A percentile compares a stretch with the other conserved stretches of the same genome.
phyloP scores from a whole-genome alignment of 2,797 vertebrate genomes.

The Eidolon dupreanum region DNA sequence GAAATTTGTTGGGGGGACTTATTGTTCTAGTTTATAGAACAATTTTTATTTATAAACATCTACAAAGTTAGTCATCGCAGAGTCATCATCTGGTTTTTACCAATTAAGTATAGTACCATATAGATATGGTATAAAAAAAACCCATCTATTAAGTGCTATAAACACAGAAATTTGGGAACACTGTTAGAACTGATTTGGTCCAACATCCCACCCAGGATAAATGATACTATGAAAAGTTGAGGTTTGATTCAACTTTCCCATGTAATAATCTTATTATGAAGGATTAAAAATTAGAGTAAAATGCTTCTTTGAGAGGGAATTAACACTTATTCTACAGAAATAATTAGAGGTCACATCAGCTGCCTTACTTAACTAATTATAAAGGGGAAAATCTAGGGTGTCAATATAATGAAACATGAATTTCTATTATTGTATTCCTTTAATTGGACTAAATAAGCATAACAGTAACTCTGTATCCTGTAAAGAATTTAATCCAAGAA shows the following conservation, averaged over 20 bases:
- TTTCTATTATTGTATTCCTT: constrained; percentile 27
- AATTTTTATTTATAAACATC: neutral
- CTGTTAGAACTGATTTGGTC: neutral
- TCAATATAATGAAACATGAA: constrained; percentile 20
- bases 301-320: neutral
- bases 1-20: neutral
- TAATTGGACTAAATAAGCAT: constrained; percentile 41
- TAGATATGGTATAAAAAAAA: neutral
- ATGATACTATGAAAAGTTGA: neutral
- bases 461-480: neutral
- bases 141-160: neutral
- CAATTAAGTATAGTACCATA: neutral
- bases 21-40: neutral
- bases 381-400: neutral
- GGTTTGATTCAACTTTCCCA: neutral
- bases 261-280: neutral
- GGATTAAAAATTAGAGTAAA: neutral
- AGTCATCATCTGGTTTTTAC: neutral
- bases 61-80: neutral
- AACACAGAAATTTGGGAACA: neutral
- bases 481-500: neutral
- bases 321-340: neutral
- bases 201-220: neutral
- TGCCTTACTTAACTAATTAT: constrained; percentile 48
- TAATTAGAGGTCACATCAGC: neutral